Percentiles rank a stretch among this genome's conserved stretches.
These are phyloP conservation scores for Lapara coniferarum DNA, from an alignment of 2,888 invertebrate species.

Conservation along the genomic window DNA sequence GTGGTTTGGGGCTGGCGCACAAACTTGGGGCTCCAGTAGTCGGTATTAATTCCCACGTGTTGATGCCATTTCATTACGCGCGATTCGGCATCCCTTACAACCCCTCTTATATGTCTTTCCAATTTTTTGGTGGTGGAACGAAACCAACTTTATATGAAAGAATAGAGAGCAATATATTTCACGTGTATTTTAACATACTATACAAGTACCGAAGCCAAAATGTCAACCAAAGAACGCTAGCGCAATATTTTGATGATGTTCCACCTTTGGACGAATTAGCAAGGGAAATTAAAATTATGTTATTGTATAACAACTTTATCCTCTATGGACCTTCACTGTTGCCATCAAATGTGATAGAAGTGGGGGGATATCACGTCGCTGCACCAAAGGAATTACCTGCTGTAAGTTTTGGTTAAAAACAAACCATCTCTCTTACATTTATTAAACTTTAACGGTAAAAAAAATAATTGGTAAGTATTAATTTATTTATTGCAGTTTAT, in stretches of 20 bases:
- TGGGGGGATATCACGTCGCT: conserved; percentile 83
- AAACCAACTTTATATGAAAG: conserved; percentile 77
- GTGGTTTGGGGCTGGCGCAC: conserved; percentile 84
- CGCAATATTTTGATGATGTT: conserved; percentile 70
- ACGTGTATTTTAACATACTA: too few species aligned
- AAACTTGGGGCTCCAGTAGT: conserved; percentile 82
- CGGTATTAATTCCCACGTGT: conserved; percentile 78
- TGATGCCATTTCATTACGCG: conserved; percentile 83
- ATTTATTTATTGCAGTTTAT: too few species aligned
- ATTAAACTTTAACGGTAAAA: too few species aligned
- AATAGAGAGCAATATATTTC: conserved; percentile 66
- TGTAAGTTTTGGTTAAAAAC: conserved; percentile 53
- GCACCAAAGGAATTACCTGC: conserved; percentile 65
- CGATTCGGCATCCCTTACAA: conserved; percentile 83
- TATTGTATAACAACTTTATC: too few species aligned
- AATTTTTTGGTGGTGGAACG: conserved; percentile 77
- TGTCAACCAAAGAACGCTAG: conserved; percentile 58
- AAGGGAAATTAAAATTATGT: too few species aligned
- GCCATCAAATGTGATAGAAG: conserved; percentile 84
- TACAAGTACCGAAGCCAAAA: too few species aligned
- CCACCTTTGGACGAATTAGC: conserved; percentile 79
- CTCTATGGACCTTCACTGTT: too few species aligned
- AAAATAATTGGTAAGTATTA: too few species aligned
- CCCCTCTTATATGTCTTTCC: conserved; percentile 82
- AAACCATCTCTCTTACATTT: too few species aligned